Base-by-base conservation (phyloP, 2,113 vertebrate genomes). In the Gavialis gangeticus region DNA sequence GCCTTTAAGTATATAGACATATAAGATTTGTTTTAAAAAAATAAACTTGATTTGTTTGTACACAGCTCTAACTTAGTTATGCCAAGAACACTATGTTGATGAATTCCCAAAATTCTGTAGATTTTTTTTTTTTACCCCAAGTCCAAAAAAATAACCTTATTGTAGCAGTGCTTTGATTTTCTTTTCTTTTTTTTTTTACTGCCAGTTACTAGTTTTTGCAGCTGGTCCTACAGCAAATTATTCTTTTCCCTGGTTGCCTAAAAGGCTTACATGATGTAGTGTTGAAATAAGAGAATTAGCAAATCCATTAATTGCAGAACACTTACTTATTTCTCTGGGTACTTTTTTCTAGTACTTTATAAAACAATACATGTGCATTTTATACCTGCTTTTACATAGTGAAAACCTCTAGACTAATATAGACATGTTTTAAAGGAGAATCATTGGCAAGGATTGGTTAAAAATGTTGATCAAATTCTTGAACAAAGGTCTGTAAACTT, bases 151-250 rank as follows among this genome's bases (percentile, higher is more conserved):
- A 63, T 3, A 93, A 89, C 56, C 16, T 90, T 84, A 91, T 91
- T 89, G 30, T 69, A 83, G 84, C 88, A 90, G 92, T 56, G 79
- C 21, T 69, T n/a, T 55, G n/a, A 13, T 54, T 57, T 46, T 21
- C n/a, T 34, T 83, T 46, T 46, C 8, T 22, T 7, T 27, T 55
- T 25, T 16, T n/a, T 55, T 30, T 1, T 64, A 25, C 79, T 79
- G 58, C 21, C 88, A 86, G 54, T 75, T 59, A 95, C 93, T 96
- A 96, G 86, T 91, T 79, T 88, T 93, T 5, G 46, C 46, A 91
- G 77, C 73, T 85, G 84, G 69, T 95, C 59, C 62, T 95, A 71
- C 88, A 63, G 56, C 78, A 92, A 96, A 93, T 95, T 92, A 83
- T 71, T 55, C 37, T 34, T 85, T n/a, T 77, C 30, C 89, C 82